These are phyloP conservation scores for Anoura caudifer DNA, from an alignment of 2,113 vertebrate genomes.

Conservation along the genomic window DNA sequence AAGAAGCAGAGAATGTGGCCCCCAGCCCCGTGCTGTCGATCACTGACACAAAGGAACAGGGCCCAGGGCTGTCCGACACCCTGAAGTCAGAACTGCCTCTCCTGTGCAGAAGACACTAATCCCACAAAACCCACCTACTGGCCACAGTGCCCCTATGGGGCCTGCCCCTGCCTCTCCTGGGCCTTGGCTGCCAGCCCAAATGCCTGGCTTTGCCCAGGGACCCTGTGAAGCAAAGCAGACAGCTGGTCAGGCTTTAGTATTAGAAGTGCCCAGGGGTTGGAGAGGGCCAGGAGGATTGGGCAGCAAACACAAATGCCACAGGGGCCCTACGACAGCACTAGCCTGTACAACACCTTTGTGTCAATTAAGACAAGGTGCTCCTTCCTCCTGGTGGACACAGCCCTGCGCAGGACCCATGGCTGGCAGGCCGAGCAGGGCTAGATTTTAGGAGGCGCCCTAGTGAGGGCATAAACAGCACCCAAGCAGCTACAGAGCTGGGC, in stretches of 20 bases:
- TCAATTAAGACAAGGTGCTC: background rate
- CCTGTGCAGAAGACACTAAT: background rate
- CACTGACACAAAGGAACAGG: background rate
- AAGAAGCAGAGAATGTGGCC: background rate
- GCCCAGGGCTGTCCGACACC: background rate
- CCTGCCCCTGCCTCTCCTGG: background rate
- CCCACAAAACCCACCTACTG: background rate
- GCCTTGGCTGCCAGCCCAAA: background rate
- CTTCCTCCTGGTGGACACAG: background rate
- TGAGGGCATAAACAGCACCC: background rate
- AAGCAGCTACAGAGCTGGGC: background rate
- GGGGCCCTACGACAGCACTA: background rate
- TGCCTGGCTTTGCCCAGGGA: background rate
- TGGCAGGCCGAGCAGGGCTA: background rate
- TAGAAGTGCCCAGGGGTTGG: background rate
- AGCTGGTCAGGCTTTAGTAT: background rate
- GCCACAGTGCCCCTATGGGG: background rate
- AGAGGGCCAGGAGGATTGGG: background rate
- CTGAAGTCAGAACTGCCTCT: background rate
- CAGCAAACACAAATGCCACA: background rate
- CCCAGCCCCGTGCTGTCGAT: background rate
- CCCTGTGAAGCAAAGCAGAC: background rate
- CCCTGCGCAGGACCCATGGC: background rate
- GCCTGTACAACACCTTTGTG: background rate
- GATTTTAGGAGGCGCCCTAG: background rate